A percentile compares a stretch with the other conserved stretches of the same genome.
phyloP scores from a whole-genome alignment of 2,113 vertebrate genomes.

The Gasterosteus nipponicus region DNA sequence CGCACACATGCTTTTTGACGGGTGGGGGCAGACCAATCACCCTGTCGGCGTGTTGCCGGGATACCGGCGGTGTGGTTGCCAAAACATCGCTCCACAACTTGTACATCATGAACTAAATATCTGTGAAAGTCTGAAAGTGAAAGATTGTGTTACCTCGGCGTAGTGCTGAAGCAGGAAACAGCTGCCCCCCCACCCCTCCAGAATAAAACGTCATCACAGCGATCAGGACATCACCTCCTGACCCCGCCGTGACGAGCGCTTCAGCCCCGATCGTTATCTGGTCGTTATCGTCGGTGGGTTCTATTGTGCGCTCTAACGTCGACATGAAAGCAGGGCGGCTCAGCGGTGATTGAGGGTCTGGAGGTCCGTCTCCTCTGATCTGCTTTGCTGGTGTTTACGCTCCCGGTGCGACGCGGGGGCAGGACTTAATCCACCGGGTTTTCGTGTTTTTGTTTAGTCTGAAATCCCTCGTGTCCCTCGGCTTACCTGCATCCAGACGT shows the following conservation, averaged over 20 bases:
- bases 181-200: conserved; percentile 72
- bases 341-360: conserved; percentile 66
- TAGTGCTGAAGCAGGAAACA: conserved; percentile 85
- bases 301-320: too few relatives aligned
- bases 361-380: conserved; percentile 64
- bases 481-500: neutral
- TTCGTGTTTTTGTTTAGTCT: conserved; percentile 47
- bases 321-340: conserved; percentile 38
- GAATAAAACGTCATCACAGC: conserved; percentile 76
- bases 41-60: conserved; percentile 76
- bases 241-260: neutral
- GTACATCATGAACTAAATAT: conserved; percentile 95
- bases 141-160: conserved; percentile 90
- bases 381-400: conserved; percentile 73
- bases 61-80: conserved; percentile 82
- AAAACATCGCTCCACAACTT: conserved; percentile 89
- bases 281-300: too few relatives aligned
- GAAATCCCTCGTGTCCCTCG: conserved; percentile 7
- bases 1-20: conserved; percentile 78
- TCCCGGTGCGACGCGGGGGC: conserved; percentile 41
- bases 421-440: conserved; percentile 48
- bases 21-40: conserved; percentile 87
- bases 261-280: too few relatives aligned
- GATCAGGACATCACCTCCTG: conserved; percentile 8
- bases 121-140: conserved; percentile 92